A percentile compares a stretch with the other conserved stretches of the same genome.
These are phyloP conservation scores for Motacilla tschutschensis DNA, from an alignment of 2,113 vertebrate genomes.

Conservation along the genomic window DNA sequence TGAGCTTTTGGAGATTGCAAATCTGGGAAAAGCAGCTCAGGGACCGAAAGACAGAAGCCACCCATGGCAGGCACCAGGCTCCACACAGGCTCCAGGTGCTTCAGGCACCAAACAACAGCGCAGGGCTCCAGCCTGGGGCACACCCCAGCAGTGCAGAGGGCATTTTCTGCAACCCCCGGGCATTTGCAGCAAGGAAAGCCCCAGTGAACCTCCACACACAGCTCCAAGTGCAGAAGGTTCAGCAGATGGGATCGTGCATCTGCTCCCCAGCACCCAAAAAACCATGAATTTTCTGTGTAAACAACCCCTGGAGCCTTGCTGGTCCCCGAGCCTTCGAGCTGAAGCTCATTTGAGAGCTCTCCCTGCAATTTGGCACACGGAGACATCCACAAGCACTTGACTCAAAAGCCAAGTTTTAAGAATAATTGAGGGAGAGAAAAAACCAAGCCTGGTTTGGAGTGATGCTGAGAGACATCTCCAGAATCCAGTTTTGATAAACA, in stretches of 20 bases:
- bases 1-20: not conserved
- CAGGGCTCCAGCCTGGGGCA: not conserved
- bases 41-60: not conserved
- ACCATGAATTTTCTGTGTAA: not conserved
- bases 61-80: not conserved
- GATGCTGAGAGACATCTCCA: not conserved
- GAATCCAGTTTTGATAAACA: not conserved
- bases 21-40: not conserved
- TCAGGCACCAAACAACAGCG: not conserved
- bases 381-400: not conserved
- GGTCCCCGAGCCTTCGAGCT: not conserved
- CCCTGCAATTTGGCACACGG: not conserved
- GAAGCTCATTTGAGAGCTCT: not conserved
- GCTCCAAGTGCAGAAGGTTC: not conserved
- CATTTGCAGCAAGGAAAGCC: not conserved
- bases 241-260: not conserved
- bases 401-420: not conserved
- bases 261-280: not conserved
- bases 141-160: not conserved
- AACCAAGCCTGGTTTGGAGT: not conserved
- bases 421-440: not conserved
- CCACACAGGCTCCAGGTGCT: accelerated
- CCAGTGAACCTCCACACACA: not conserved
- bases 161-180: not conserved
- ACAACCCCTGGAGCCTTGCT: not conserved